phyloP scores from a whole-genome alignment of 2,797 vertebrate genomes.

The Mastacembelus armatus region DNA sequence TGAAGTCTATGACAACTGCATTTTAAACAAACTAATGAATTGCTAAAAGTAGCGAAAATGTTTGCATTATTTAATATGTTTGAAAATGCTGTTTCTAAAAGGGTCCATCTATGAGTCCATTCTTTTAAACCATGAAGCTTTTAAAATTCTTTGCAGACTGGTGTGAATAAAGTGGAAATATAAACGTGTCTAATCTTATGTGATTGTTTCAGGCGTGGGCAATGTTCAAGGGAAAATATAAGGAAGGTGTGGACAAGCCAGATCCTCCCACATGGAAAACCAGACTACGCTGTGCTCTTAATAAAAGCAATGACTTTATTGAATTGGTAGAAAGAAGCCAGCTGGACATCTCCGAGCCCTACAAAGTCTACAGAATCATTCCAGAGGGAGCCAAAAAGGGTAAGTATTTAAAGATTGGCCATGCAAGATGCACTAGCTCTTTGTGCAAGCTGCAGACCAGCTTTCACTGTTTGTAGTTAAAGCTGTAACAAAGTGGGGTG shows the following conservation, averaged over 20 bases:
- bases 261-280: slow-evolving; percentile 99
- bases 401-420: slow-evolving; percentile 56
- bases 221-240: slow-evolving; percentile 97
- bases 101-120: background rate
- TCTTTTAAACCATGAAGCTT: background rate
- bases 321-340: slow-evolving; percentile 96
- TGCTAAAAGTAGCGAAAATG: too few species aligned
- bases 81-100: background rate
- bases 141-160: background rate
- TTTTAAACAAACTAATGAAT: background rate
- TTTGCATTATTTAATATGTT: too few species aligned
- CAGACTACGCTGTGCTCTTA: slow-evolving; percentile 94
- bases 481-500: background rate
- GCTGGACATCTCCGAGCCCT: slow-evolving; percentile 98
- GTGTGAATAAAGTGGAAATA: slow-evolving; percentile 8
- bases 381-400: slow-evolving; percentile 96
- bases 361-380: slow-evolving; percentile 98
- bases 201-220: slow-evolving; percentile 91
- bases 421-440: background rate
- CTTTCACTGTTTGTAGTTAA: background rate
- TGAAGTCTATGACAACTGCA: background rate
- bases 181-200: slow-evolving; percentile 18
- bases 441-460: background rate
- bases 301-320: slow-evolving; percentile 99
- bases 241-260: slow-evolving; percentile 97